Conservation (phyloP, 2,888 invertebrate genomes). For the Diogma glabrata region DNA sequence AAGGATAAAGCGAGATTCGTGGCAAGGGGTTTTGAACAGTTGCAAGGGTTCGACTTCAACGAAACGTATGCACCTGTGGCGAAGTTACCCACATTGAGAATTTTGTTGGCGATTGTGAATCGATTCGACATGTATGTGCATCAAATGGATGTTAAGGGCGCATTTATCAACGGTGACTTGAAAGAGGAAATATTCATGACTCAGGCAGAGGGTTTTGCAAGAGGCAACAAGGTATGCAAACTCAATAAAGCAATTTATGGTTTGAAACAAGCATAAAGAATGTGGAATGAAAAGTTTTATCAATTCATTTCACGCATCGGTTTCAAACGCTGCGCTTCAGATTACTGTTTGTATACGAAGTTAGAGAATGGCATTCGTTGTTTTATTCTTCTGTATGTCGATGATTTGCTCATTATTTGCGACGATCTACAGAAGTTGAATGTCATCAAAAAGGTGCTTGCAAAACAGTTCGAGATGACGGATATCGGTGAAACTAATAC, state of each 20-base stretch:
- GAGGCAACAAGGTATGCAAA: background rate
- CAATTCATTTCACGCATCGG: background rate
- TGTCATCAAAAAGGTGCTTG: no score
- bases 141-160: background rate
- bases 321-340: no score
- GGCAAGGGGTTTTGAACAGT: background rate
- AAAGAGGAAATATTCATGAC: background rate
- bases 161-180: background rate
- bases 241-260: background rate
- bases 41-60: background rate
- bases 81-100: background rate
- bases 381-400: background rate
- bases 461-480: background rate
- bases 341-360: background rate
- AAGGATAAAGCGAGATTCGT: background rate
- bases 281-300: background rate
- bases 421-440: no score
- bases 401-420: background rate
- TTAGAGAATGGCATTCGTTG: background rate
- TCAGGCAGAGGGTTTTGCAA: background rate
- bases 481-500: background rate
- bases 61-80: background rate
- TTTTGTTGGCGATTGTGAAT: background rate
- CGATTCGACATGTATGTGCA: background rate
- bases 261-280: background rate